Evolutionary conservation across 2,797 vertebrate genomes (phyloP).

Genomic region (Phoebastria nigripes): DNA sequence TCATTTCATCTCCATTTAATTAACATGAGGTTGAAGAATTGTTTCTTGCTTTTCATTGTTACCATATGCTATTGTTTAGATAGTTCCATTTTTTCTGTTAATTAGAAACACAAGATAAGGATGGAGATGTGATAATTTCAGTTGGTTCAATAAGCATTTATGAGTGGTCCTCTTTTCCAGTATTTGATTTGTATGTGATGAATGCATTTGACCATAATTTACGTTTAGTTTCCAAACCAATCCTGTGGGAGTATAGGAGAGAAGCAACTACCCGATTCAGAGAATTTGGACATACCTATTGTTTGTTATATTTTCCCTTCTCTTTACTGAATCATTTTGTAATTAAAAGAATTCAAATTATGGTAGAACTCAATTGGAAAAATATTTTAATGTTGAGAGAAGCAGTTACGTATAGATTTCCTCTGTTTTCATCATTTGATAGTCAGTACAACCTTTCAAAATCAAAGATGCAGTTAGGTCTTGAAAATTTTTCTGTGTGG

Average conservation of each 20-base stretch:
- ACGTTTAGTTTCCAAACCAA: constrained; percentile 7
- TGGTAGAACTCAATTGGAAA: not conserved
- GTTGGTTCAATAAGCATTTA: constrained; percentile 29
- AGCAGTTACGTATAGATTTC: not conserved
- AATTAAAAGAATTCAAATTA: not conserved
- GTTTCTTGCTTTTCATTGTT: constrained; percentile 6
- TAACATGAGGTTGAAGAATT: constrained; percentile 10
- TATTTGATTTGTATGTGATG: constrained; percentile 38
- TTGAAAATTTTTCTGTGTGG: not conserved
- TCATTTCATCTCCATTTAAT: constrained; percentile 35
- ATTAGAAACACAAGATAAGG: constrained; percentile 46
- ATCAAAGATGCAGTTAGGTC: not conserved
- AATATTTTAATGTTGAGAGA: not conserved
- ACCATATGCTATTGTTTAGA: constrained; percentile 13
- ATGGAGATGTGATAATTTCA: constrained; percentile 31
- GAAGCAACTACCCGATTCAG: not conserved
- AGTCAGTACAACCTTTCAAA: not conserved
- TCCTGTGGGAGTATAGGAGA: not conserved
- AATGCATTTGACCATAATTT: constrained; percentile 9
- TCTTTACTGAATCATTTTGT: not conserved
- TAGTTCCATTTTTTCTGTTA: constrained; percentile 29
- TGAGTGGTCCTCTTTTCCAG: constrained; percentile 3
- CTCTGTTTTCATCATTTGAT: not conserved
- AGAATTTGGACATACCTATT: not conserved
- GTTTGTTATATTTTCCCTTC: not conserved